Evolutionary conservation across 2,797 vertebrate genomes (phyloP).

Genomic region (Bradypus variegatus): DNA sequence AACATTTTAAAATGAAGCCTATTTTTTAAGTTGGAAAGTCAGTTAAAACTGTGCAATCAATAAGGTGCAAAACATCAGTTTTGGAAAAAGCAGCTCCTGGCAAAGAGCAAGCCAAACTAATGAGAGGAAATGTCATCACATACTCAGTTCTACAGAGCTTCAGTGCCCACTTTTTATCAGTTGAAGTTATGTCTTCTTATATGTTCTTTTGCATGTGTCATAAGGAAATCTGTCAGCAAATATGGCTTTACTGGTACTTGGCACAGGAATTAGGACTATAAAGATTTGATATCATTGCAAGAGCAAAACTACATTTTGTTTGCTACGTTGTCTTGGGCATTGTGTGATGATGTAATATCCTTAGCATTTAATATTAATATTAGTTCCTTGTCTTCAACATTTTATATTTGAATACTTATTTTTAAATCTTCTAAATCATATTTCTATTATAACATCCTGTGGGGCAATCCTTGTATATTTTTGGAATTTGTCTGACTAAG

Average conservation of each 20-base stretch:
- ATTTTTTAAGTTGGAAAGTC: neutral
- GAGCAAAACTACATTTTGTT: neutral
- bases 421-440: neutral
- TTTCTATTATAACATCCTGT: neutral
- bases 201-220: neutral
- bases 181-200: neutral
- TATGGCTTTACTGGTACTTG: neutral
- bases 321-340: neutral
- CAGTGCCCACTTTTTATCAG: neutral
- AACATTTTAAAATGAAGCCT: neutral
- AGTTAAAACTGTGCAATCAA: neutral
- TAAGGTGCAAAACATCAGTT: neutral
- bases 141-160: rapidly evolving
- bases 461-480: neutral
- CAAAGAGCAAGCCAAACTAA: neutral
- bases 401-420: neutral
- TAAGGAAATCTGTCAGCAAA: neutral
- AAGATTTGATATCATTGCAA: neutral
- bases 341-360: neutral
- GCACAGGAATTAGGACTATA: neutral
- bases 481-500: neutral
- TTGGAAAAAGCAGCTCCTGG: neutral
- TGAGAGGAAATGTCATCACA: neutral
- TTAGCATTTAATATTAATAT: neutral
- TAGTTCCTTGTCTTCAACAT: neutral